Conservation (phyloP, 2,113 vertebrate species). For the Alethe diademata region DNA sequence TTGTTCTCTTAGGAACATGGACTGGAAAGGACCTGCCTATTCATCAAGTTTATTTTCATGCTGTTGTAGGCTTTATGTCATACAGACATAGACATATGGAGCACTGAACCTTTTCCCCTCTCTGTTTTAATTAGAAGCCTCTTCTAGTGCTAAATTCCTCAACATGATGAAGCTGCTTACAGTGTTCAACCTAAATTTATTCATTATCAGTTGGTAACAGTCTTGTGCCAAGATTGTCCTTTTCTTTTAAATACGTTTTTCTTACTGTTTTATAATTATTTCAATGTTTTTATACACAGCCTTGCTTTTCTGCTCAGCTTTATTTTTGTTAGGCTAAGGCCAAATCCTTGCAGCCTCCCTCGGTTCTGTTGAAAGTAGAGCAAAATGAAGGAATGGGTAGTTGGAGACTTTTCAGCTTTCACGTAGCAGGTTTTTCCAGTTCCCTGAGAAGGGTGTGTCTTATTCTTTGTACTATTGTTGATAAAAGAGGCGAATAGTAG, state of each 20-base stretch:
- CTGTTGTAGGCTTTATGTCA: constrained; percentile 8
- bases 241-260: background rate
- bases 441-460: constrained; percentile 31
- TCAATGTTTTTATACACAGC: background rate
- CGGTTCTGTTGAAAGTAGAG: background rate
- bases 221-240: background rate
- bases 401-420: background rate
- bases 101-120: background rate
- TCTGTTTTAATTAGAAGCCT: background rate
- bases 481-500: constrained; percentile 20
- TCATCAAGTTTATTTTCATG: constrained; percentile 48
- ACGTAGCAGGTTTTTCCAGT: constrained; percentile 58
- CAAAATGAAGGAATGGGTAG: background rate
- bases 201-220: background rate
- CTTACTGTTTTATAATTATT: background rate
- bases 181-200: background rate
- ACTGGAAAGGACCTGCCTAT: constrained; percentile 21
- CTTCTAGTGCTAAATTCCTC: background rate
- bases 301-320: background rate
- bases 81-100: background rate
- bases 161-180: background rate
- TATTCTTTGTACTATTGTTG: background rate
- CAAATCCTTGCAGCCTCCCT: background rate
- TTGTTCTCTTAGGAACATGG: background rate
- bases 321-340: background rate